Percentiles rank a stretch among this genome's conserved stretches.
Conservation (phyloP, 2,888 invertebrate genomes). For the Pterobdella sp. region DNA sequence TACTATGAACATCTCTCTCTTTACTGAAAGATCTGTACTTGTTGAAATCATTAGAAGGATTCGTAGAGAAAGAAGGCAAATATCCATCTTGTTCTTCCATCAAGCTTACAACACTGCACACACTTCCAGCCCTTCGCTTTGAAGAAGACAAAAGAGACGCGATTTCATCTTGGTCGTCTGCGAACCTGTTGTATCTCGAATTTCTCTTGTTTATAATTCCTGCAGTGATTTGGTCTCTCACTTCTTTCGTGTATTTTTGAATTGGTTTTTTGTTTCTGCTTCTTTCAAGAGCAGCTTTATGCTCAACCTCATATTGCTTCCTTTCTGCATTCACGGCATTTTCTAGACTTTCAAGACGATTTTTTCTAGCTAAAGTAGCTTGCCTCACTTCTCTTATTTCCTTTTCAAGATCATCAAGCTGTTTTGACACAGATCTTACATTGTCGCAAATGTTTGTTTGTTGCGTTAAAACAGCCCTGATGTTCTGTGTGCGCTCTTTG, state of each 20-base stretch:
- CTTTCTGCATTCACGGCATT: slow-evolving; percentile 30
- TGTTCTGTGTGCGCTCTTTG: slow-evolving; percentile 32
- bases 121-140: slow-evolving; percentile 15
- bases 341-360: slow-evolving; percentile 30
- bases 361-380: slow-evolving; percentile 32
- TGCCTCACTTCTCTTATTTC: slow-evolving; percentile 35
- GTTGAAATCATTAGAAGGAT: neutral
- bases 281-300: slow-evolving; percentile 26
- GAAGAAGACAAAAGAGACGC: neutral
- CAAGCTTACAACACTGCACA: slow-evolving; percentile 18
- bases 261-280: slow-evolving; percentile 25
- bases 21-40: slow-evolving; percentile 15
- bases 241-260: slow-evolving; percentile 26
- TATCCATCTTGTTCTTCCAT: slow-evolving; percentile 25
- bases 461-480: slow-evolving; percentile 33
- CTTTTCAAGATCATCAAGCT: slow-evolving; percentile 34
- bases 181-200: neutral
- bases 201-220: slow-evolving; percentile 8
- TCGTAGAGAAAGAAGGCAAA: slow-evolving; percentile 14
- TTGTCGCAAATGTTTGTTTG: slow-evolving; percentile 33
- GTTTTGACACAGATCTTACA: slow-evolving; percentile 32
- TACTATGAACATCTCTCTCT: slow-evolving; percentile 11
- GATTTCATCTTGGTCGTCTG: slow-evolving; percentile 5
- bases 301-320: slow-evolving; percentile 29
- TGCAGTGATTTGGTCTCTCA: slow-evolving; percentile 24